phyloP scores from a whole-genome alignment of 2,797 vertebrate genomes.

The Thripadectes ignobilis region DNA sequence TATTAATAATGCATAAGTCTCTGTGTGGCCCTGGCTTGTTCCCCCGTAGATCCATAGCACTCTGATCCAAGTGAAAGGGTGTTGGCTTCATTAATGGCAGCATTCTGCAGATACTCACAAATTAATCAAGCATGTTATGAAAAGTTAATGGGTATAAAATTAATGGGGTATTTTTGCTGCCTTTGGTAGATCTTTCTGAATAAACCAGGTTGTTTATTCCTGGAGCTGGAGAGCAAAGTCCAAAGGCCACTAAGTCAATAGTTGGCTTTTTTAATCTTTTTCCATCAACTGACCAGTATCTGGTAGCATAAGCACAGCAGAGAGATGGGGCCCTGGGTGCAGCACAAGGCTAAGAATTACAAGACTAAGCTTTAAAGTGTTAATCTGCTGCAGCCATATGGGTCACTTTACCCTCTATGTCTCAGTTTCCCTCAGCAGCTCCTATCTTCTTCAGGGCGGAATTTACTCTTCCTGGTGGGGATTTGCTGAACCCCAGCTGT shows the following conservation, averaged over 20 bases:
- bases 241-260: neutral
- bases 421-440: neutral
- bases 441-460: neutral
- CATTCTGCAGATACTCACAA: neutral
- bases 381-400: neutral
- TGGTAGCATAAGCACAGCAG: neutral
- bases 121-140: constrained; percentile 16
- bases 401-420: neutral
- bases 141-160: constrained; percentile 3
- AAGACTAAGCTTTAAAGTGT: neutral
- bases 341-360: neutral
- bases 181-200: neutral
- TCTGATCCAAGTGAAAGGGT: neutral
- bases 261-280: neutral
- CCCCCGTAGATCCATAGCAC: neutral
- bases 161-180: neutral
- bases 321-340: neutral
- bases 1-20: neutral
- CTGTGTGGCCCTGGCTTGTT: neutral
- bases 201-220: neutral
- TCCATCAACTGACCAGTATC: neutral
- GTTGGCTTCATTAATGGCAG: neutral
- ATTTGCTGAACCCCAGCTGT: neutral
- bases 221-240: neutral
- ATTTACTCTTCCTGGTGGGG: neutral